phyloP scores from a whole-genome alignment of 1,140 invertebrate genomes.

The Macrobrachium rosenbergii region DNA sequence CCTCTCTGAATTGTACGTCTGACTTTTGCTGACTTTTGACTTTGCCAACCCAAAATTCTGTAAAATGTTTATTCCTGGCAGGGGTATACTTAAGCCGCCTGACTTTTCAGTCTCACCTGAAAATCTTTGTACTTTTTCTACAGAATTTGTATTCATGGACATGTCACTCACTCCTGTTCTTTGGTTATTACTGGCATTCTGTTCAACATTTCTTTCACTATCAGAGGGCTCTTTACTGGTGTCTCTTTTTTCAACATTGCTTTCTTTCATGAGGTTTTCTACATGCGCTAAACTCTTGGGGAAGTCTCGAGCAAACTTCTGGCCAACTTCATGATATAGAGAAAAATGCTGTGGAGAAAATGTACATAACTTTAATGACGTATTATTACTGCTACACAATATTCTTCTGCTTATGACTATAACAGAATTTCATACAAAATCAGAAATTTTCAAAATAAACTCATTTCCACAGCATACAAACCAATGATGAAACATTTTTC shows the following conservation, averaged over 20 bases:
- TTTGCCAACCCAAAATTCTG: slow-evolving; percentile 31
- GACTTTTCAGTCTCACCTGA: not conserved
- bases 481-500: too few relatives aligned
- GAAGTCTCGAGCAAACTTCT: slow-evolving; percentile 85
- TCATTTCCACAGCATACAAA: too few relatives aligned
- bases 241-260: not conserved
- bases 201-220: too few relatives aligned
- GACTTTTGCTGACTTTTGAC: slow-evolving; percentile 24
- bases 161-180: too few relatives aligned
- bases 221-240: not conserved
- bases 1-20: not conserved
- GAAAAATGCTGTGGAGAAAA: slow-evolving; percentile 59
- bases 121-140: not conserved
- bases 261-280: slow-evolving; percentile 43
- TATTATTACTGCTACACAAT: not conserved
- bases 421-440: not conserved
- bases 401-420: not conserved
- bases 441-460: too few relatives aligned
- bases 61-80: slow-evolving; percentile 37
- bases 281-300: slow-evolving; percentile 73
- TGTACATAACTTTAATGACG: not conserved
- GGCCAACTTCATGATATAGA: slow-evolving; percentile 75
- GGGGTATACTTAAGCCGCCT: slow-evolving; percentile 29
- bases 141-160: not conserved
- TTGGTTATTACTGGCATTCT: too few relatives aligned